Percentiles rank a stretch among this genome's conserved stretches.
These are phyloP conservation scores for Myotis yumanensis DNA, from an alignment of 2,113 vertebrate genomes.

Conservation along the genomic window DNA sequence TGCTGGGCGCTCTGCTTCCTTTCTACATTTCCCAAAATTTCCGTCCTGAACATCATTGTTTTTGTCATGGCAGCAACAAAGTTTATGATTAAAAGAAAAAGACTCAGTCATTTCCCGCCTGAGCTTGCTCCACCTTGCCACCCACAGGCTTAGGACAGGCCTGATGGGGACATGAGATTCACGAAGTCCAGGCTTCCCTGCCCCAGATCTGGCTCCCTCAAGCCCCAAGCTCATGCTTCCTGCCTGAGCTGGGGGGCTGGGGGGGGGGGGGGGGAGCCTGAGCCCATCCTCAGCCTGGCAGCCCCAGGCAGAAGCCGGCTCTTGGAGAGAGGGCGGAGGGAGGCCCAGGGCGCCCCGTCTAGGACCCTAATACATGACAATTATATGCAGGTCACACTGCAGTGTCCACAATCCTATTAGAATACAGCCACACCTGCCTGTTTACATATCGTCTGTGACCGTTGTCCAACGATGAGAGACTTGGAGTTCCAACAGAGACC, in stretches of 20 bases:
- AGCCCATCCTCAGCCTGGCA: not conserved
- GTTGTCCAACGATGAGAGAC: too few species aligned
- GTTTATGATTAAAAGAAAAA: not conserved
- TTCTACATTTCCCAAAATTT: not conserved
- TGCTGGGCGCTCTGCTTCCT: not conserved
- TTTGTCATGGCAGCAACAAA: not conserved
- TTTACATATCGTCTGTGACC: too few species aligned
- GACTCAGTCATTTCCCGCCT: not conserved
- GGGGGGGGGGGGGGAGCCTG: not conserved
- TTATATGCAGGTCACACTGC: too few species aligned
- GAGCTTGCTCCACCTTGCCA: not conserved
- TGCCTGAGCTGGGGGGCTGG: not conserved
- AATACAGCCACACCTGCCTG: too few species aligned
- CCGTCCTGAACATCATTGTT: accelerated
- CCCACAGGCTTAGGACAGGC: not conserved
- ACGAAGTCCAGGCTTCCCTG: not conserved
- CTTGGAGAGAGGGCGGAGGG: too few species aligned
- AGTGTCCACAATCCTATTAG: too few species aligned
- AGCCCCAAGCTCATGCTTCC: not conserved
- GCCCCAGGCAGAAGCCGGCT: not conserved
- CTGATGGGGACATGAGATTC: not conserved
- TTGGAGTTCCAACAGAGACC: too few species aligned
- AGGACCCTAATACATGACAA: too few species aligned
- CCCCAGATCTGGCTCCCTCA: too few species aligned
- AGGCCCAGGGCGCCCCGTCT: too few species aligned